Evolutionary conservation across 2,113 vertebrate genomes (phyloP), one percentile per base, ranked within the genome.

Genomic region (Ciconia maguari): DNA sequence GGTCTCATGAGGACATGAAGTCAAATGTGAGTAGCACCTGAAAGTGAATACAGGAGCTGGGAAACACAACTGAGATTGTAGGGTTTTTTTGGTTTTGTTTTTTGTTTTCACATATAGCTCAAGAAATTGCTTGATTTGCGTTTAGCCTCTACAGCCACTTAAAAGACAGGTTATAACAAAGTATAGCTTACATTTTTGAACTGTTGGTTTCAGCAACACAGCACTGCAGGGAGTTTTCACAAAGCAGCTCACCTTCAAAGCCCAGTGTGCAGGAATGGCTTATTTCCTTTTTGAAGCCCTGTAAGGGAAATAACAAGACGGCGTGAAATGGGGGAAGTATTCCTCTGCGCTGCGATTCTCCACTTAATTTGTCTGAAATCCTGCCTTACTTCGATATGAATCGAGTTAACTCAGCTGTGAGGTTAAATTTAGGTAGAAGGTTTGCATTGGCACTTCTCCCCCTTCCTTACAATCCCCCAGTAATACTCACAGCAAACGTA

Each of bases 211-310:
- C 91, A 91, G 93, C 65, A 79, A 7, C 52, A 61, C 38, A 91
- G 46, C 90, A 87, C 92, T 71, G 76, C 86, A 82, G 95, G 86
- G 92, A 87, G 86, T 58, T 89, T 79, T 91, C 89, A 95, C 64
- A 92, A 71, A 95, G 80, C 77, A 92, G 44, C 57, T 96, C 69
- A 57, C 86, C 83, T 90, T 86, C 86, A 92, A 93, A 96, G 74
- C 83, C 54, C 54, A 36, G 62, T n/a, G 66, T 90, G 65, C 61
- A 82, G 44, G 34, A 89, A 68, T 68, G 69, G 36, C 44, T 77
- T 30, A 68, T 65, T 90, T 66, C 52, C 57, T 61, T 81, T 87
- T 66, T 88, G 80, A 94, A 97, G 49, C 26, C 44, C 44, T 79
- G 48, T 5, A 82, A 89, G 15, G 52, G 52, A 82, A 93, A 93